Evolutionary conservation across 2,113 vertebrate species (phyloP), one percentile per base, ranked within the genome.

Genomic region (Rallus limicola): DNA sequence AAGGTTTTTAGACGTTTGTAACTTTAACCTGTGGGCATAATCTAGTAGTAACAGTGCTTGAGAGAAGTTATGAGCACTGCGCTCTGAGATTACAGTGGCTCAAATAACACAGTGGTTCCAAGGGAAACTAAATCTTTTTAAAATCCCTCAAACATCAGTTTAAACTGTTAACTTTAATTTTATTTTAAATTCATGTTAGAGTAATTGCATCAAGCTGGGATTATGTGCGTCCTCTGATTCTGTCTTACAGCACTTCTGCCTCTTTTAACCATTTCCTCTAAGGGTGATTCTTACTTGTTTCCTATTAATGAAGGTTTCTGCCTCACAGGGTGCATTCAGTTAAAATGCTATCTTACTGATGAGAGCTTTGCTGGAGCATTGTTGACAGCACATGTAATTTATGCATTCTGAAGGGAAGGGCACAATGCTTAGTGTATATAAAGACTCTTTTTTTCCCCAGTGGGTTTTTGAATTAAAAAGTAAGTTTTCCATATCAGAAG

Each of bases 151-250:
- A 98, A 98, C 97, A 98, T 98, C 97, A 97, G 97, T 98, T 98
- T 98, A 98, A 98, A 97, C 97, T 98, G 98, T 98, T 98, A 98
- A 98, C 96, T 98, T 98, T 98, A 98, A 98, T 98, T 98, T 98
- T 97, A 98, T 98, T 98, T 98, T 97, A 98, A 98, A 98, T 98
- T 98, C 98, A 97, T 97, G 97, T 98, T 98, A 97, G 90, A 97
- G 94, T 98, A 98, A 98, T 98, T 98, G 97, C 97, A 98, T 97
- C 98, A 98, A 98, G 98, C 97, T 98, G 98, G 97, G 92, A 98
- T 97, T 97, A 97, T 95, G 96, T 97, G 91, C 71, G 23, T 97
- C 98, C 94, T 97, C 94, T 96, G 86, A 90, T 79, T 97, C 74
- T 82, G 77, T 89, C 11, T 86, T 88, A 67, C 53, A 85, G 80